A percentile compares a stretch with the other conserved stretches of the same genome.
These are phyloP conservation scores for Notamacropus eugenii DNA, from an alignment of 2,797 vertebrate species.

Conservation along the genomic window DNA sequence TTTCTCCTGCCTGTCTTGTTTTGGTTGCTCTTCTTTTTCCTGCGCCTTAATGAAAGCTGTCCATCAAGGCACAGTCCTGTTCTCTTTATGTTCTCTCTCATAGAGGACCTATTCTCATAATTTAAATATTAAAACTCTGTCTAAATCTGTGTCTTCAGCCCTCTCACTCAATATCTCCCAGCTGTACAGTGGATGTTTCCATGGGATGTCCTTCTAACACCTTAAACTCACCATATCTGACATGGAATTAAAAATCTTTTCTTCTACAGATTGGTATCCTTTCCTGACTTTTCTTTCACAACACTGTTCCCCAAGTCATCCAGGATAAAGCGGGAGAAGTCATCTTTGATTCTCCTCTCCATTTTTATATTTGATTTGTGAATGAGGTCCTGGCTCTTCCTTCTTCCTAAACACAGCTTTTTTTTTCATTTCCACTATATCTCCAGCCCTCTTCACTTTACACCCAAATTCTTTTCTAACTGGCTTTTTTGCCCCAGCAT, in stretches of 20 bases:
- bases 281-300: background rate
- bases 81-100: background rate
- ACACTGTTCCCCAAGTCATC: background rate
- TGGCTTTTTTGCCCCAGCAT: background rate
- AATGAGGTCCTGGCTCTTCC: background rate
- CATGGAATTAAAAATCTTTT: background rate
- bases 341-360: background rate
- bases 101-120: background rate
- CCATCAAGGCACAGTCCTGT: constrained; percentile 3
- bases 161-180: background rate
- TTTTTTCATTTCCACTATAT: background rate
- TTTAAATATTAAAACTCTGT: background rate
- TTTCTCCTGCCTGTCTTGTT: background rate
- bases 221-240: background rate
- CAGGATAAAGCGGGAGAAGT: background rate
- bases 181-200: background rate
- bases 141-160: background rate
- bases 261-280: background rate
- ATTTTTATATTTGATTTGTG: background rate
- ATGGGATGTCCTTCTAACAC: background rate
- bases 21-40: background rate
- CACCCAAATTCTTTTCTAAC: background rate
- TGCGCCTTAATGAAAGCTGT: background rate
- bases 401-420: background rate
- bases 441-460: background rate